Conservation (phyloP, 2,888 invertebrate genomes). For the Chrysina gloriosa region DNA sequence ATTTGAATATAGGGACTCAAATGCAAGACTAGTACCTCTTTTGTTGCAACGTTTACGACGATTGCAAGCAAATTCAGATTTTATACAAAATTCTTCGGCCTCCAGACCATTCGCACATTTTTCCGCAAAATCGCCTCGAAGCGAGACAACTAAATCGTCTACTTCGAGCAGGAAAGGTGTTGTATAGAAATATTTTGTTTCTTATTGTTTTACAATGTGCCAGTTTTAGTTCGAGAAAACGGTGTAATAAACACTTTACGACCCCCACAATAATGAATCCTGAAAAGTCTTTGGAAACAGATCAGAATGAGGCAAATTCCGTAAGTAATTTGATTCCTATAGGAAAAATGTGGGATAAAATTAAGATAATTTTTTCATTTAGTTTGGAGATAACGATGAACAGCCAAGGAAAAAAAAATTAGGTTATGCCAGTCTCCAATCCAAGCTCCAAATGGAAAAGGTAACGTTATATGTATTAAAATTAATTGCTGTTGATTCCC, state of each 20-base stretch:
- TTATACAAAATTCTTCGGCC: slow-evolving; percentile 43
- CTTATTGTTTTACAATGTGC: not conserved
- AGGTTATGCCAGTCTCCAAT: slow-evolving; percentile 48
- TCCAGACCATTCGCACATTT: slow-evolving; percentile 70
- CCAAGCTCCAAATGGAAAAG: slow-evolving; percentile 39
- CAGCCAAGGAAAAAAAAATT: slow-evolving; percentile 52
- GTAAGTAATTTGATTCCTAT: slow-evolving; percentile 7
- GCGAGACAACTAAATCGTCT: slow-evolving; percentile 25
- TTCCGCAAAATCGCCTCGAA: slow-evolving; percentile 56
- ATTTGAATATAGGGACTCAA: slow-evolving; percentile 77
- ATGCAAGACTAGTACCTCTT: slow-evolving; percentile 86
- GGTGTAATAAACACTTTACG: slow-evolving; percentile 42
- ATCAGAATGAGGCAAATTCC: slow-evolving; percentile 22
- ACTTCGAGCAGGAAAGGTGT: slow-evolving; percentile 48
- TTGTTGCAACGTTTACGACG: slow-evolving; percentile 86
- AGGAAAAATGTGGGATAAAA: not conserved
- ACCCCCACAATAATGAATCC: slow-evolving; percentile 25
- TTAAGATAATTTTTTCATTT: slow-evolving; percentile 12
- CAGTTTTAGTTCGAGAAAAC: slow-evolving; percentile 52
- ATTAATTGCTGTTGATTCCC: not conserved
- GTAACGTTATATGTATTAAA: slow-evolving; percentile 13
- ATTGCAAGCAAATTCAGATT: slow-evolving; percentile 65
- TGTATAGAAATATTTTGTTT: slow-evolving; percentile 29
- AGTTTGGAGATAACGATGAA: slow-evolving; percentile 47
- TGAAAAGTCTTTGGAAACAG: slow-evolving; percentile 23